Base-by-base conservation (phyloP, 2,888 invertebrate genomes). In the Schizotus pectinicornis region DNA sequence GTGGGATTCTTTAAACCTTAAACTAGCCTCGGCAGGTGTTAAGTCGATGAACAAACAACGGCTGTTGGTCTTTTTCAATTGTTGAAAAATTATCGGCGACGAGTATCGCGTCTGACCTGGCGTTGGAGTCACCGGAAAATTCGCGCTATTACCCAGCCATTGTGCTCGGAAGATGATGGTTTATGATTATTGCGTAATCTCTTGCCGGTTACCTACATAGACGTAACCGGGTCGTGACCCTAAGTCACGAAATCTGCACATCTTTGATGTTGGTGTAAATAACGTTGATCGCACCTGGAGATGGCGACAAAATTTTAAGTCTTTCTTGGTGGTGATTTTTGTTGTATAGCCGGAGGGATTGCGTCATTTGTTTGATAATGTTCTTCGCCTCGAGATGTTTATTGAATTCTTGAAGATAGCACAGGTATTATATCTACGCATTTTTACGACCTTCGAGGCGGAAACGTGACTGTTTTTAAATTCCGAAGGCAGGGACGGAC, bases 1-100 rank as follows among this genome's bases (percentile, higher is more conserved):
- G 72, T 74, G 72, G 72, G 74, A 73, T 71, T 71, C 66, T 68
- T 68, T 63, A 61, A 65, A 68, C 68, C 67, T 70, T 68, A 69
- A 68, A 65, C 52, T 45, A 54, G 70, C 69, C 70, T 66, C 70
- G 64, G 64, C 71, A 71, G 68, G 73, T 71, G 74, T 65, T 67
- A 73, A 74, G 22, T 64, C 60, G 64, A 67, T 66, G 64, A 65
- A 61, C 56, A 72, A 74, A 74, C 66, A 70, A 35, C 42, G 34
- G 30, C 31, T 65, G 63, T 70, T 67, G 61, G 55, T 56, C 56
- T n/a, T n/a, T n/a, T 65, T 61, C 63, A 53, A 66, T 67, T 65
- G 65, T 63, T 62, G 62, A 22, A 22, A 22, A 22, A 22, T 22
- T 22, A 22, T 22, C 22, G 5, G 2, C 22, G n/a, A 41, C 42